Evolutionary conservation across 23 tunicate species (phyloP), one percentile per base, ranked within the genome.

Genomic region (Ciona savignyi): DNA sequence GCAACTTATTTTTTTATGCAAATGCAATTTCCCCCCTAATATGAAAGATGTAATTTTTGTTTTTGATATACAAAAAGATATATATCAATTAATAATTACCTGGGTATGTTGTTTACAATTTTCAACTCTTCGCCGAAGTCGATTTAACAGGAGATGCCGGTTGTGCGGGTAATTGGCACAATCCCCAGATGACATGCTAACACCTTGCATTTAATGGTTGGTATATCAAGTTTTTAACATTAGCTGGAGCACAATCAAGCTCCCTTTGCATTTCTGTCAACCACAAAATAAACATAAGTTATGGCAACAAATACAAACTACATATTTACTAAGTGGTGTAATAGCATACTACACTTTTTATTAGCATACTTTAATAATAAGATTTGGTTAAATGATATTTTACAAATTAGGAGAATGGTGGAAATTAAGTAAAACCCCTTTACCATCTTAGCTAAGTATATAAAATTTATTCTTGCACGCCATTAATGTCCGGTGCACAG

Each of bases 91-190:
- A 42, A 42, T 42, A 15, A 42, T 42, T 69, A 69, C 73, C 51
- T 69, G 73, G 20, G 73, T 30, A 3, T 33, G 51, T 2, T 69
- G 73, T 31, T 69, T 34, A 23, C 33, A 23, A 19, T 34, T 69
- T 20, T 69, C 73, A 1, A 69, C 34, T 69, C 73, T 30, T 20
- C 34, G 73, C 9, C 34, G 32, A 33, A 69, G 51, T 3, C 73
- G 51, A n/a, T 69, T 69, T 3, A 69, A 23, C 0, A 33, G 56
- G 11, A 42, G 56, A 42, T 42, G 56, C 56, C 56, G 56, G 15
- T 42, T 42, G 56, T 42, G 56, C 9, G 56, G 56, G 56, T 42
- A 42, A 15, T 42, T 42, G 56, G 56, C 56, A 42, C 56, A 42
- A 42, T 42, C 56, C 56, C 56, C 56, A 9, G 56, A 42, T 42